phyloP scores from a whole-genome alignment of 2,113 vertebrate species.

The Entelurus aequoreus region DNA sequence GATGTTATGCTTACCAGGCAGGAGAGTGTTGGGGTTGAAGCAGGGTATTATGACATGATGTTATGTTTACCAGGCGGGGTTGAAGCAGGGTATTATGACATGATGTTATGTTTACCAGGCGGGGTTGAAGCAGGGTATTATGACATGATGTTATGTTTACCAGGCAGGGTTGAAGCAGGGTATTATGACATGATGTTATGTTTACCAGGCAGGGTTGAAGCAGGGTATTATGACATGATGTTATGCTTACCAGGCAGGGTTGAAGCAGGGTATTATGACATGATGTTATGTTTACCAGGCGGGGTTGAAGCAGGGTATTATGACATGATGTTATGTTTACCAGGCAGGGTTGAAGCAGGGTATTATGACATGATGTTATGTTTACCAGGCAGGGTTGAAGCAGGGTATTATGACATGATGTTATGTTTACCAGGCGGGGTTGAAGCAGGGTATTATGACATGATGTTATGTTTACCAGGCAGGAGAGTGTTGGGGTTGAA shows the following conservation, averaged over 20 bases:
- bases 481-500: slow-evolving; percentile 97
- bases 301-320: slow-evolving; percentile 96
- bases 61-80: slow-evolving; percentile 77
- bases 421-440: slow-evolving; percentile 77
- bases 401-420: too few species aligned
- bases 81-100: slow-evolving; percentile 86
- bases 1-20: too few species aligned
- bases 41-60: too few species aligned
- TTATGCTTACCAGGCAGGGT: too few species aligned
- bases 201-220: slow-evolving; percentile 95
- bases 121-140: slow-evolving; percentile 95
- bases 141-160: too few species aligned
- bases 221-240: slow-evolving; percentile 79
- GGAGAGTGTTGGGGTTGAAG: too few species aligned
- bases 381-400: too few species aligned
- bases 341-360: slow-evolving; percentile 95
- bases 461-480: slow-evolving; percentile 52
- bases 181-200: slow-evolving; percentile 53
- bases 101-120: slow-evolving; percentile 52
- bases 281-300: slow-evolving; percentile 77
- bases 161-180: slow-evolving; percentile 96
- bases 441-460: slow-evolving; percentile 86
- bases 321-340: slow-evolving; percentile 13
- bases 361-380: too few species aligned
- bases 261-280: too few species aligned